Evolutionary conservation across 1,140 invertebrate genomes (phyloP).

Genomic region (Neotoxoptera formosana): DNA sequence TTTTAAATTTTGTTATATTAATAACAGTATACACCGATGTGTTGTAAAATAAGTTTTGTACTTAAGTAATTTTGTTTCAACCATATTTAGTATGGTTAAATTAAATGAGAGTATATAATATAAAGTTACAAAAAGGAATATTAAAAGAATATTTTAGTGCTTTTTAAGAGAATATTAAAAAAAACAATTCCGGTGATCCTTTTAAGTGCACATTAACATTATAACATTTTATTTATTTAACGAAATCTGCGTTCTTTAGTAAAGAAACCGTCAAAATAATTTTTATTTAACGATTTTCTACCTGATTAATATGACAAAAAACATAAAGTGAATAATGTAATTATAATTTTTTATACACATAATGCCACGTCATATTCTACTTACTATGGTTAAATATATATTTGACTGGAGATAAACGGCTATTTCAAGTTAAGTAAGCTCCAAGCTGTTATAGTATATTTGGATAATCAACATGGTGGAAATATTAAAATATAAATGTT

Average conservation of each 20-base stretch:
- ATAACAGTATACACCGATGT: neutral
- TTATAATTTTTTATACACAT: neutral
- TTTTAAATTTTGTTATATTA: neutral
- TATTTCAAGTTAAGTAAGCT: too few species aligned
- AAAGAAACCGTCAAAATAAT: neutral
- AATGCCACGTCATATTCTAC: neutral
- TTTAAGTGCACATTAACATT: conserved; percentile 17
- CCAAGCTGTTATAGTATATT: neutral
- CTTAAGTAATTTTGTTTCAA: neutral
- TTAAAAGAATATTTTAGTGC: conserved; percentile 8
- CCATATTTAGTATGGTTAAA: neutral
- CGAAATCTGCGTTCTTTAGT: neutral
- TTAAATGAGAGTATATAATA: neutral
- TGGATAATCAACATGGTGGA: neutral
- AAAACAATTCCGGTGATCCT: neutral
- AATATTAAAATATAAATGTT: too few species aligned
- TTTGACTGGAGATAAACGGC: too few species aligned
- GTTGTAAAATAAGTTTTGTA: neutral
- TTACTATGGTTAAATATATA: too few species aligned
- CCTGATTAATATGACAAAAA: neutral
- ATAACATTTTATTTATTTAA: neutral
- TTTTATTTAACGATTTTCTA: neutral
- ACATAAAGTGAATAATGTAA: neutral
- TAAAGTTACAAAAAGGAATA: neutral
- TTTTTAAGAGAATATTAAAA: conserved; percentile 1